These are phyloP conservation scores for Peromyscus aztecus DNA, from an alignment of 2,797 vertebrate species.

Conservation along the genomic window DNA sequence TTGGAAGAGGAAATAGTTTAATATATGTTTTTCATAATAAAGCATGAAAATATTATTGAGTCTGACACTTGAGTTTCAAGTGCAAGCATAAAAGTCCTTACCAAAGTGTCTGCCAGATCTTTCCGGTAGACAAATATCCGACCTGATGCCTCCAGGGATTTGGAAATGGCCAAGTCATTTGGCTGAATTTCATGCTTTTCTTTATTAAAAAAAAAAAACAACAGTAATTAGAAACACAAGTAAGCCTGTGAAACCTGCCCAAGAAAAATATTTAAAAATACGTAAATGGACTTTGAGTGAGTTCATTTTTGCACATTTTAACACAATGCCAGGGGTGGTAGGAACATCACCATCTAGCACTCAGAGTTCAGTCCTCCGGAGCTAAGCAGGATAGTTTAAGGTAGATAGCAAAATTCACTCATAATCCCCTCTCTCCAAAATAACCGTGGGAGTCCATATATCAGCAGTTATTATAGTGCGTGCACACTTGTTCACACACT, in stretches of 20 bases:
- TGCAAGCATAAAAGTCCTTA: constrained; percentile 84
- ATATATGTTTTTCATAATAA: constrained; percentile 22
- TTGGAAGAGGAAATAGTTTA: not conserved
- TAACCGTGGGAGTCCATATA: too few species aligned
- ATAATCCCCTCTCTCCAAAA: not conserved
- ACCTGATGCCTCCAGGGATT: constrained; percentile 91
- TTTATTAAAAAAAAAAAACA: constrained; percentile 84
- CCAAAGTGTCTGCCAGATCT: constrained; percentile 94
- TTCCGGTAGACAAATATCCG: constrained; percentile 95
- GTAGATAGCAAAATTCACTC: not conserved
- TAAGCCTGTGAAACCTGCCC: constrained; percentile 25
- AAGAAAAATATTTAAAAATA: constrained; percentile 59
- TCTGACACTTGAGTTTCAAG: not conserved
- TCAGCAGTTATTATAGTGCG: not conserved
- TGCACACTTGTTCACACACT: not conserved
- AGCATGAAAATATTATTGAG: not conserved
- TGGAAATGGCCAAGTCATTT: constrained; percentile 93
- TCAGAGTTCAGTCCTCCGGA: not conserved
- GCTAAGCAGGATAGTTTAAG: not conserved
- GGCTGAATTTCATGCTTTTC: constrained; percentile 94
- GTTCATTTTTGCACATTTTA: not conserved
- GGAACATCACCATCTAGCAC: too few species aligned
- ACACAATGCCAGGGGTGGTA: too few species aligned
- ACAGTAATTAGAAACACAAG: constrained; percentile 69
- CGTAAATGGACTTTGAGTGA: not conserved